Evolutionary conservation across 2,797 vertebrate species (phyloP).

Genomic region (Rallus crepitans): DNA sequence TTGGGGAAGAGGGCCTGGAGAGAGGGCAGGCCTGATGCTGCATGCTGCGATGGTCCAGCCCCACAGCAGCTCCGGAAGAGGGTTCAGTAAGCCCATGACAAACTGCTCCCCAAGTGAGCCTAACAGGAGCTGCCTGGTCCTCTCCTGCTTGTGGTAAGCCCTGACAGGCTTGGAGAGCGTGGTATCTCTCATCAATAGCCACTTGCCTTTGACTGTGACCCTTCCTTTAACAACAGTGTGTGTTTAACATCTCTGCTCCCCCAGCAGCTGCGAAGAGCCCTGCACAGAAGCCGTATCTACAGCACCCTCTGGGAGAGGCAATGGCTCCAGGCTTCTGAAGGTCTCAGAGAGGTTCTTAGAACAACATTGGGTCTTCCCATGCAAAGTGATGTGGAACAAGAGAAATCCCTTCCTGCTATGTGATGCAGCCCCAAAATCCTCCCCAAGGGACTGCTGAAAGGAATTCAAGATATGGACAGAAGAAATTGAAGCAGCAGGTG

Average conservation of each 20-base stretch:
- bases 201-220: neutral
- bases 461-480: neutral
- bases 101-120: neutral
- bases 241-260: neutral
- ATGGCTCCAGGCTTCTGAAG: neutral
- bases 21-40: neutral
- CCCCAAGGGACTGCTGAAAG: neutral
- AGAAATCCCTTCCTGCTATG: neutral
- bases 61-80: fast-evolving
- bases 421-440: neutral
- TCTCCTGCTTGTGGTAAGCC: neutral
- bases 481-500: neutral
- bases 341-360: neutral
- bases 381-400: neutral
- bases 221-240: neutral
- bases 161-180: neutral
- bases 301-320: neutral
- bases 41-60: neutral
- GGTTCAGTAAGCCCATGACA: neutral
- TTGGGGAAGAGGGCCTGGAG: neutral
- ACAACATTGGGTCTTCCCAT: neutral
- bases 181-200: neutral
- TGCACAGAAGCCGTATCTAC: neutral
- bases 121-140: neutral
- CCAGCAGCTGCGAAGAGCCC: neutral